Percentiles rank a stretch among this genome's conserved stretches.
Evolutionary conservation across 2,113 vertebrate genomes (phyloP).

Genomic region (Ictidomys tridecemlineatus): DNA sequence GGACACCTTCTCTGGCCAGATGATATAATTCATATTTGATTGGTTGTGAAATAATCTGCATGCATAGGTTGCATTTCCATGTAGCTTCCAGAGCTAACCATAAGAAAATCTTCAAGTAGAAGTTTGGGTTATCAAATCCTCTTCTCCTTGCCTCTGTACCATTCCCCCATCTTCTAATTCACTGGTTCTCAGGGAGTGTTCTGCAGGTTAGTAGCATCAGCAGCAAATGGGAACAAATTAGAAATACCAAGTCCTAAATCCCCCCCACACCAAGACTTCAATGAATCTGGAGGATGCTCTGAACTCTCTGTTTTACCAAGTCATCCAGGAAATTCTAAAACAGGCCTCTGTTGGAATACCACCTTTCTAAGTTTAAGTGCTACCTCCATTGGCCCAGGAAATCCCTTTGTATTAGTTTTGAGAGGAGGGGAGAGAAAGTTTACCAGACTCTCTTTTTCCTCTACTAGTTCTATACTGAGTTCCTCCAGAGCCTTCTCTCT

Average conservation of each 20-base stretch:
- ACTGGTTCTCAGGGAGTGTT: background rate
- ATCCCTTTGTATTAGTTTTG: background rate
- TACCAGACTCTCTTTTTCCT: background rate
- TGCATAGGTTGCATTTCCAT: background rate
- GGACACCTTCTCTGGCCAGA: background rate
- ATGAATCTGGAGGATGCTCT: background rate
- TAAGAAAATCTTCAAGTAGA: background rate
- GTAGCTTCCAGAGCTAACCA: background rate
- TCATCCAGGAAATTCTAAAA: background rate
- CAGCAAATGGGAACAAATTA: background rate
- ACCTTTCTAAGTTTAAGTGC: background rate
- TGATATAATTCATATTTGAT: background rate
- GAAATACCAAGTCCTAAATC: background rate
- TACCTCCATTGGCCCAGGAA: background rate
- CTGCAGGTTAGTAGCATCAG: background rate
- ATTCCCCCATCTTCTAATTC: background rate
- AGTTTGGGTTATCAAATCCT: background rate
- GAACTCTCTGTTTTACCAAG: background rate
- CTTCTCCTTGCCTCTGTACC: background rate
- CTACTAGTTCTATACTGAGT: background rate
- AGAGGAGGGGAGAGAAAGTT: accelerated
- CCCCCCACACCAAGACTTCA: background rate
- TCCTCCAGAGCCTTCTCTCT: background rate
- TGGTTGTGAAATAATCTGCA: background rate
- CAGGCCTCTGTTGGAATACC: background rate